Base-by-base conservation (phyloP, 1,140 invertebrate genomes). In the Calephelis virginiensis region DNA sequence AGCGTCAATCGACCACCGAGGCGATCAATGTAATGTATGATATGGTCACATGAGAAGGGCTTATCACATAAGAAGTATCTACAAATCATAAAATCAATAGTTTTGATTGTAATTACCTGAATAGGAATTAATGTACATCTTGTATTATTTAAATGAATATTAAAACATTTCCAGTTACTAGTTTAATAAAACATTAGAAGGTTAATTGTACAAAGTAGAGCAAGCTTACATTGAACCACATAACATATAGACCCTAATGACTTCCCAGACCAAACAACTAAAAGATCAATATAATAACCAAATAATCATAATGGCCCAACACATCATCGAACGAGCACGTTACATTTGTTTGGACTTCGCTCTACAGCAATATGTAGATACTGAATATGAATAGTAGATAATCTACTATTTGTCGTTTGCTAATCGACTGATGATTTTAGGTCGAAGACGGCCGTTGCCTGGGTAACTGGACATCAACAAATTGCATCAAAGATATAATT, bases 371-470 rank as follows among this genome's bases (percentile, higher is more conserved):
- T 69, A 70, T 78, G 71, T 69, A 72, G 69, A 76, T 72, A 74
- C 63, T 65, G 59, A 67, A 73, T 78, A 78, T 74, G 69, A 72
- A 73, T 76, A 75, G 74, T 83, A 79, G 73, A 75, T 82, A 73
- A 66, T 48, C 56, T 69, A 62, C 79, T 77, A 83, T 86, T 85
- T 83, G 83, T 90, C 87, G 87, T 85, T 83, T 85, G 75, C 81
- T 86, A 88, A 87, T 90, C 71, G 63, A 68, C 68, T 79, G 76
- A 82, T 82, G 80, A 78, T 73, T 70, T 78, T 72, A 78, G 72
- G 75, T 80, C 74, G 76, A 87, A 90, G 87, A 90, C 85, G 86
- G 82, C 80, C 71, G 83, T 86, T 68, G 63, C 76, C 87, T 59
- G 61, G 87, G 78, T 68, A 74, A 90, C 87, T 61, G 66, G 67